Evolutionary conservation across 2,888 invertebrate species (phyloP), one percentile per base, ranked within the genome.

Genomic region (Agelastica alni): DNA sequence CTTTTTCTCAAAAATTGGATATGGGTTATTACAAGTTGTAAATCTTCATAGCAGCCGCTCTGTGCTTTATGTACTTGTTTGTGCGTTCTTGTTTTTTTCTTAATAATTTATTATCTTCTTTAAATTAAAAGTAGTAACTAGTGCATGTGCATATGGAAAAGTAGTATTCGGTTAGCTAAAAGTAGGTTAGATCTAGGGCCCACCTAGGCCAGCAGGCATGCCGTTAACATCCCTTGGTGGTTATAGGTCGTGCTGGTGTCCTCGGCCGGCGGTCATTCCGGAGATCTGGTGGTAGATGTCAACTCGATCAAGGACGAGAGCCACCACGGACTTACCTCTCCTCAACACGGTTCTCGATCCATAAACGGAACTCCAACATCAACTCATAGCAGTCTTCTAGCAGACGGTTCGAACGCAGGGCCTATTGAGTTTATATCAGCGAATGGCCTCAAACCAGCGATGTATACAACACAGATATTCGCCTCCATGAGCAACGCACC

Each of bases 381-480:
- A 49, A 84, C 84, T 67, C 84, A 85, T 75, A 79, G 79, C 58
- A 80, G 85, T 68, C 78, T 85, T 72, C 82, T 84, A 66, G 84
- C 84, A 78, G 77, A 75, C 65, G 79, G 78, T 61, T 73, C 75
- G 66, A 76, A 68, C 64, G 70, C 75, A 51, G 77, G 77, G 32
- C 77, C 77, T 53, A 76, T 80, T 55, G 80, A 80, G 65, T 75
- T 79, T 64, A 79, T 80, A 66, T 72, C 78, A 58, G 73, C 79
- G 69, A 79, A 76, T 74, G 77, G 79, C 64, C 73, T 79, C 70
- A 79, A 79, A 66, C 74, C 84, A 61, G 81, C 83, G 60, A 85
- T 85, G 84, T 86, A 85, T 75, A 83, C 83, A 62, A 83, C 85
- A 67, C 86, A 86, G 77, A 85, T 86, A 79, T 86, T 85, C 76